These are phyloP conservation scores for Phlogophora meticulosa DNA, from an alignment of 2,888 invertebrate species.

Conservation along the genomic window DNA sequence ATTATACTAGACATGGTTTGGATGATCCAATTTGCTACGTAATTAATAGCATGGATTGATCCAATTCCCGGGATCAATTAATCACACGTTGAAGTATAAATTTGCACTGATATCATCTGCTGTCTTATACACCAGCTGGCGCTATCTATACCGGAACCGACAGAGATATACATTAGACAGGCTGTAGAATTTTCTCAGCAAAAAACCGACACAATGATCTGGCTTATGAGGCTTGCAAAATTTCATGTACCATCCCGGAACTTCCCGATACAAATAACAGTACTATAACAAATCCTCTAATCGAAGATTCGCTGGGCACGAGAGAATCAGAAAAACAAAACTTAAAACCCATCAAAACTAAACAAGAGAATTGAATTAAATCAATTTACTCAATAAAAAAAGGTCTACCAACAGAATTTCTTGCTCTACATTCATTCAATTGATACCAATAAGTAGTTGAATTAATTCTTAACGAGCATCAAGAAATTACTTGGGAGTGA, in stretches of 20 bases:
- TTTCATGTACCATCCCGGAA: conserved; percentile 34
- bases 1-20: conserved; percentile 43
- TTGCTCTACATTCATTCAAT: conserved; percentile 74
- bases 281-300: neutral
- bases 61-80: conserved; percentile 42
- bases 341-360: conserved; percentile 50
- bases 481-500: conserved; percentile 70
- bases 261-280: conserved; percentile 9
- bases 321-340: conserved; percentile 13
- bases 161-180: conserved; percentile 10
- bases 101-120: conserved; percentile 37
- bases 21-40: conserved; percentile 47
- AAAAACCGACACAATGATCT: conserved; percentile 5
- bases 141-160: conserved; percentile 46
- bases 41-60: conserved; percentile 50
- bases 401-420: conserved; percentile 59
- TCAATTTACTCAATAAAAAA: conserved; percentile 59
- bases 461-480: conserved; percentile 77
- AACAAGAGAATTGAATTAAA: conserved; percentile 58
- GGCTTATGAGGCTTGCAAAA: neutral
- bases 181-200: neutral
- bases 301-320: conserved; percentile 24
- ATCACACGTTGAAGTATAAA: conserved; percentile 48
- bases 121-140: conserved; percentile 17
- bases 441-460: conserved; percentile 76